These are phyloP conservation scores for Lerista edwardsae DNA, from an alignment of 2,797 vertebrate species.

Conservation along the genomic window DNA sequence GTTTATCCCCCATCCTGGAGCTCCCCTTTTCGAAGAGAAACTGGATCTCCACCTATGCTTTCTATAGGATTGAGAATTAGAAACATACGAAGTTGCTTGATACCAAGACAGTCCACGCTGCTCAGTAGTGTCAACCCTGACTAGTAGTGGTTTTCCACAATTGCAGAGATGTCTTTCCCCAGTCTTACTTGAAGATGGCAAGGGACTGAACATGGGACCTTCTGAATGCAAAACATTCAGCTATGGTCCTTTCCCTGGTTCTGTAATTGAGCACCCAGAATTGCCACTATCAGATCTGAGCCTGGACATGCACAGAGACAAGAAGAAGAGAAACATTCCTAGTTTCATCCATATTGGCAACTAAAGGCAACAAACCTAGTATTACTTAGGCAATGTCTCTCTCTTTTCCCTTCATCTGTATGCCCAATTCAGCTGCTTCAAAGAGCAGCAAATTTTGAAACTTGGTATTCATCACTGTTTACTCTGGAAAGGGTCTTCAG, in stretches of 20 bases:
- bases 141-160: too few relatives aligned
- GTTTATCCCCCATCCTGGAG: background rate
- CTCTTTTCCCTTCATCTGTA: background rate
- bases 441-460: background rate
- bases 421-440: background rate
- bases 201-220: too few relatives aligned
- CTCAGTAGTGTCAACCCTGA: too few relatives aligned
- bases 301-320: background rate
- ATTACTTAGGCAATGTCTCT: background rate
- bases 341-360: background rate
- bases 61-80: background rate
- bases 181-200: too few relatives aligned
- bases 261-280: background rate
- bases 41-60: background rate
- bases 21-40: background rate
- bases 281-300: background rate
- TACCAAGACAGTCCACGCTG: too few relatives aligned
- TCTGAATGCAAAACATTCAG: too few relatives aligned
- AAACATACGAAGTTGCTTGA: background rate
- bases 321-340: background rate
- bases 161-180: too few relatives aligned
- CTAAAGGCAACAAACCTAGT: background rate
- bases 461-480: background rate
- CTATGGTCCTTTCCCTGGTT: too few relatives aligned
- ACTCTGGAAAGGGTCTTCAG: conserved; percentile 2